Base-by-base conservation (phyloP, 2,113 vertebrate genomes). In the Sturnus vulgaris region DNA sequence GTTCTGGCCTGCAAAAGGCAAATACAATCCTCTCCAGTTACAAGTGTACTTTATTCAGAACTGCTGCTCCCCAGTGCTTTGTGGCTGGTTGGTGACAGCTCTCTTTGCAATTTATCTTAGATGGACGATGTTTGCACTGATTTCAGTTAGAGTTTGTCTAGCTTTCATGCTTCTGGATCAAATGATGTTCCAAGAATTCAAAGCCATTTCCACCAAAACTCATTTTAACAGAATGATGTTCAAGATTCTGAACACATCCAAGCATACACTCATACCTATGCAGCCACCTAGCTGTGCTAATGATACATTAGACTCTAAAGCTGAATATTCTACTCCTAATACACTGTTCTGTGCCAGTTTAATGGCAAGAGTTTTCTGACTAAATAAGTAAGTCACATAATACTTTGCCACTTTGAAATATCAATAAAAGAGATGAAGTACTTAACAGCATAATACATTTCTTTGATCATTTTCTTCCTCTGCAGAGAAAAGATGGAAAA, bases 201-300 rank as follows among this genome's bases (percentile, higher is more conserved):
- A 90, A 85, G 15, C 9, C 3, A 5, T 53, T 86, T 71, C 61
- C 14, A 76, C 15, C 3, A 3, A 40, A 70, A 19, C 35, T 88
- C 3, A 12, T 55, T 85, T 55, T 20, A 82, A 33, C 7, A 71
- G 28, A 68, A 55, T 0, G 3, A 13, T 46, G n/a, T 37, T 65
- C 12, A 31, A 15, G 40, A 15, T 71, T 66, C 39, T 1, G 1
- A 14, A 6, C 28, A 12, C 8, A 15, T 15, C 16, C 20, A 22
- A 11, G 6, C 5, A 11, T 23, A 40, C 5, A 12, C 6, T 75
- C 1, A 1, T 11, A 55, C 19, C 11, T 30, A 33, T 31, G 7
- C 28, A 76, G 21, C 6, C n/a, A 59, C 19, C 20, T 70, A 42
- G 8, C 13, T 49, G 5, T 46, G 60, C 16, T 73, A 31, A 28